A percentile compares a stretch with the other conserved stretches of the same genome.
Conservation (phyloP, 2,888 invertebrate genomes). For the Parnassius smintheus region DNA sequence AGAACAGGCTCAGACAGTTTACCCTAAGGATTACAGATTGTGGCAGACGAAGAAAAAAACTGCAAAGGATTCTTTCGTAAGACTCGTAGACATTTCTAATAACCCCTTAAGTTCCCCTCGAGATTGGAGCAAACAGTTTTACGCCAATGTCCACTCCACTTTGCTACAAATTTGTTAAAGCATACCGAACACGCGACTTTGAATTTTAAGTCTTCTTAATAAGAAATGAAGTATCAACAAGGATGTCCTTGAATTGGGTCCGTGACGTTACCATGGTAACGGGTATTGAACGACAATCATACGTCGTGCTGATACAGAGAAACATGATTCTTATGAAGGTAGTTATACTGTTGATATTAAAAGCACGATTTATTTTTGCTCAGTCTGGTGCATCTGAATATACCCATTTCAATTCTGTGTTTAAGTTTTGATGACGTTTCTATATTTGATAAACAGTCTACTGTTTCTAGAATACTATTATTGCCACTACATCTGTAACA, state of each 20-base stretch:
- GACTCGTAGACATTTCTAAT: conserved; percentile 72
- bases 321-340: conserved; percentile 32
- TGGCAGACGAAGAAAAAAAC: conserved; percentile 35
- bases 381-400: conserved; percentile 16
- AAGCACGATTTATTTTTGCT: conserved; percentile 6
- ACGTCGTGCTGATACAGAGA: conserved; percentile 31
- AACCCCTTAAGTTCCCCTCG: conserved; percentile 68
- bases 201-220: conserved; percentile 25
- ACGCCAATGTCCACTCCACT: conserved; percentile 70
- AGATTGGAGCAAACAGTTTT: conserved; percentile 73
- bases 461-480: conserved; percentile 17
- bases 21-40: conserved; percentile 23
- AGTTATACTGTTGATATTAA: neutral
- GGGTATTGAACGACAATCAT: conserved; percentile 49
- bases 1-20: conserved; percentile 24
- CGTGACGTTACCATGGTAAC: conserved; percentile 72
- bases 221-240: conserved; percentile 31
- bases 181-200: conserved; percentile 32
- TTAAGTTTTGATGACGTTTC: conserved; percentile 19
- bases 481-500: neutral
- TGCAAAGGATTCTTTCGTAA: conserved; percentile 46
- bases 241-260: conserved; percentile 39
- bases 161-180: conserved; percentile 40
- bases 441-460: conserved; percentile 24
- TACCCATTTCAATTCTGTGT: conserved; percentile 16